These are phyloP conservation scores for Clarias platycephalus DNA, from an alignment of 2,797 vertebrate genomes.

Conservation along the genomic window DNA sequence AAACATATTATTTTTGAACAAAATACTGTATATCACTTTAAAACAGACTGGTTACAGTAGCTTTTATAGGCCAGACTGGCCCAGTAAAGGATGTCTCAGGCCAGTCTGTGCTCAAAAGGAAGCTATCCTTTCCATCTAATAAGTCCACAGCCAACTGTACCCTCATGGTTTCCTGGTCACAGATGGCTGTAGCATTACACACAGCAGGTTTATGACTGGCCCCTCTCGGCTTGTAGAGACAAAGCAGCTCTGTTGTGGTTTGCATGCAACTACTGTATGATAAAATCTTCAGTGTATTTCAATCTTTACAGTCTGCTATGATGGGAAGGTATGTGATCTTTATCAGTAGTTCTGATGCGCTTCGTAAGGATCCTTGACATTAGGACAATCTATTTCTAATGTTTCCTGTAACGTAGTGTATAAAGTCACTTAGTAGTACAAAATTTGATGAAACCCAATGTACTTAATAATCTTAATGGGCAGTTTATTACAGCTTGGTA, in stretches of 20 bases:
- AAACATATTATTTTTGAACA: background rate
- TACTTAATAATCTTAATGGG: background rate
- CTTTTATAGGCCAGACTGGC: slow-evolving; percentile 16
- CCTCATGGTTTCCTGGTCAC: slow-evolving; percentile 42
- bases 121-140: slow-evolving; percentile 29
- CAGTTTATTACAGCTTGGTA: background rate
- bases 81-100: slow-evolving; percentile 23
- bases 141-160: slow-evolving; percentile 28
- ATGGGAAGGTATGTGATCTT: background rate
- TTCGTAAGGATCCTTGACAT: background rate
- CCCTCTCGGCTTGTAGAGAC: slow-evolving; percentile 17
- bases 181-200: slow-evolving; percentile 38
- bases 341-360: background rate
- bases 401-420: background rate
- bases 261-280: slow-evolving; percentile 14
- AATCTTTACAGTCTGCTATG: slow-evolving; percentile 3
- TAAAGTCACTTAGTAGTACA: background rate
- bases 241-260: slow-evolving; percentile 34
- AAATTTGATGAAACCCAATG: background rate
- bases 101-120: slow-evolving; percentile 23
- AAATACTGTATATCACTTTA: background rate
- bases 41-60: background rate
- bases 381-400: background rate
- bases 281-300: background rate
- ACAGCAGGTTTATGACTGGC: slow-evolving; percentile 38